Evolutionary conservation across 1,140 invertebrate genomes (phyloP).

Genomic region (Macrotrachela quadricornifera): DNA sequence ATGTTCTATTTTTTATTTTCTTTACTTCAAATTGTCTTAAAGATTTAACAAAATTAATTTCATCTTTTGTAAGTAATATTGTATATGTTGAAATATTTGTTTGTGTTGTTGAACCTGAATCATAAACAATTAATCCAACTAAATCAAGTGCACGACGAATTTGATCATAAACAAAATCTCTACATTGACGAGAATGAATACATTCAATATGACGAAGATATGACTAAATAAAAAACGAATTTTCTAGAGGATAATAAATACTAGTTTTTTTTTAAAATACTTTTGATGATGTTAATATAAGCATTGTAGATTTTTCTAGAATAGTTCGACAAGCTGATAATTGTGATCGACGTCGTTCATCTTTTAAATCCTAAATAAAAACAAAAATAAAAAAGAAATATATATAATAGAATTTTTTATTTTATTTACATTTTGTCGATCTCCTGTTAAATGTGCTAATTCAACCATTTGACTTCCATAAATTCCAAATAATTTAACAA

Average conservation of each 20-base stretch:
- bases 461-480: constrained; percentile 97
- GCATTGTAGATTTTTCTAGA: constrained; percentile 85
- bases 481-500: constrained; percentile 53
- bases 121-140: constrained; percentile 86
- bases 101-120: constrained; percentile 41
- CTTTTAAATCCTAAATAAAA: constrained; percentile 52
- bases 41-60: constrained; percentile 46
- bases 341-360: constrained; percentile 75
- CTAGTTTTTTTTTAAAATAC: constrained; percentile 38
- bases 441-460: constrained; percentile 66
- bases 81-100: too few relatives aligned
- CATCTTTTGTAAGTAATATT: too few relatives aligned
- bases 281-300: constrained; percentile 86
- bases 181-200: constrained; percentile 66
- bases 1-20: too few relatives aligned
- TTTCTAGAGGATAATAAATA: constrained; percentile 28
- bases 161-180: constrained; percentile 59
- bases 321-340: constrained; percentile 80
- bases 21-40: constrained; percentile 51
- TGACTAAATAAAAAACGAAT: neutral
- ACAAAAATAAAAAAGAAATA: constrained; percentile 2
- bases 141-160: constrained; percentile 89
- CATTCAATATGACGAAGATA: constrained; percentile 64
- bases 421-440: constrained; percentile 32
- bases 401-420: neutral